Percentiles rank a stretch among this genome's conserved stretches.
Evolutionary conservation across 2,113 vertebrate species (phyloP).

Genomic region (Zosterops hypoxanthus): DNA sequence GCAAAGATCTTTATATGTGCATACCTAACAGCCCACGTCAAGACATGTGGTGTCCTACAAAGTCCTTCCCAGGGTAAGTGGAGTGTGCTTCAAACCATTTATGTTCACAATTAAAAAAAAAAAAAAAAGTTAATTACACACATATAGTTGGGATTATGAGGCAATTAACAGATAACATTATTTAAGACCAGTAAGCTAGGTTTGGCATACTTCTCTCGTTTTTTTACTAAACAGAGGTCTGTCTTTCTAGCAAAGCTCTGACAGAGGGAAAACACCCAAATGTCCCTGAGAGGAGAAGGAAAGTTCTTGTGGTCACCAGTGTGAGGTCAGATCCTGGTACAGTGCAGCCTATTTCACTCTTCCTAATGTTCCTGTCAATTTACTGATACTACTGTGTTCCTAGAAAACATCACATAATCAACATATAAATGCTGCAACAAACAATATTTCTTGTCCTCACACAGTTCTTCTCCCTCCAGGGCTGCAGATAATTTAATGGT

Average conservation of each 20-base stretch:
- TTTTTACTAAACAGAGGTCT: background rate
- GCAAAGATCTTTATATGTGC: background rate
- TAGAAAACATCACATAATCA: conserved; percentile 26
- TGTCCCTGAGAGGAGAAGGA: background rate
- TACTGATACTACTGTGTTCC: background rate
- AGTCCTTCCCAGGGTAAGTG: background rate
- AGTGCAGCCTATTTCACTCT: background rate
- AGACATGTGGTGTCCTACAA: background rate
- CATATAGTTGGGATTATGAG: background rate
- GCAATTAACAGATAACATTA: background rate
- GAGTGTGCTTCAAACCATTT: background rate
- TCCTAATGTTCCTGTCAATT: background rate
- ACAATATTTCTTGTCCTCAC: background rate
- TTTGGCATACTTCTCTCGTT: background rate
- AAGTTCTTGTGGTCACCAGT: background rate
- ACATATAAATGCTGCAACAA: background rate
- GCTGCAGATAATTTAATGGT: conserved; percentile 34
- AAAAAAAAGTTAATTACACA: background rate
- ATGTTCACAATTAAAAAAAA: background rate
- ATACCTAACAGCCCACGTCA: background rate
- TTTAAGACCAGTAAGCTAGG: background rate
- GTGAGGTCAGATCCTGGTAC: background rate
- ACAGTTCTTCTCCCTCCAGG: background rate
- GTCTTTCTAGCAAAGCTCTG: background rate
- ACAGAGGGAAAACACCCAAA: background rate